These are phyloP conservation scores for Acanthoscelides obtectus DNA, from an alignment of 2,888 invertebrate genomes.

Conservation along the genomic window DNA sequence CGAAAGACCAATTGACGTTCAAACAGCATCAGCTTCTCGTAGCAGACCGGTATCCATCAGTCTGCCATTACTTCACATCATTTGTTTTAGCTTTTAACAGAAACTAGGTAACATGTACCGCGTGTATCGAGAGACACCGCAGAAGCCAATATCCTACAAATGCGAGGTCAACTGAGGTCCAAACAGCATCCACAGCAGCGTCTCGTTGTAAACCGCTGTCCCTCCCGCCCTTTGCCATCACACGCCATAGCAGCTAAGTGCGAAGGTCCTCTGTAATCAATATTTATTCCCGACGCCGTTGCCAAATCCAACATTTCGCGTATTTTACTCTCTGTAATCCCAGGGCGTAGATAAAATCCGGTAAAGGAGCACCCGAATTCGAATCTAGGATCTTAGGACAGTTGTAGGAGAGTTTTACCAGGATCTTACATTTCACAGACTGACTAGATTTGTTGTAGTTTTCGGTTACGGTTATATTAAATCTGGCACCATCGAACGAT, in stretches of 20 bases:
- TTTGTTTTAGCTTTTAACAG: no score
- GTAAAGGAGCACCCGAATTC: not conserved
- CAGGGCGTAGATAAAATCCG: not conserved
- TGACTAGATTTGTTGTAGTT: no score
- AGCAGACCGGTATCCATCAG: no score
- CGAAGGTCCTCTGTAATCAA: constrained; percentile 42
- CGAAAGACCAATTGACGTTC: no score
- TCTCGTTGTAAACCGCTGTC: not conserved
- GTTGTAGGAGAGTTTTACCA: no score
- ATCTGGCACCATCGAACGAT: no score
- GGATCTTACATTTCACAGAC: no score
- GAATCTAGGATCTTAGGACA: not conserved
- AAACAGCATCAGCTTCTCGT: no score
- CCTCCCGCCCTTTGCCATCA: not conserved
- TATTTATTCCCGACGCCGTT: constrained; percentile 38
- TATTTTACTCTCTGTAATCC: not conserved
- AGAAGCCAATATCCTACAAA: not conserved
- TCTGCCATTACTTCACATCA: no score
- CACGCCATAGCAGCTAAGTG: constrained; percentile 29
- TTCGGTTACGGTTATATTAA: no score
- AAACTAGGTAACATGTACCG: no score
- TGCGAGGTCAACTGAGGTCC: not conserved
- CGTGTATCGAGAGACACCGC: not conserved
- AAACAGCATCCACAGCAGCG: not conserved
- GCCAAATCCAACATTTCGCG: constrained; percentile 9